Evolutionary conservation across 53 echinoderm and acorn worm genomes (phyloP), one percentile per base, ranked within the genome.

Genomic region (Henricia sp.): DNA sequence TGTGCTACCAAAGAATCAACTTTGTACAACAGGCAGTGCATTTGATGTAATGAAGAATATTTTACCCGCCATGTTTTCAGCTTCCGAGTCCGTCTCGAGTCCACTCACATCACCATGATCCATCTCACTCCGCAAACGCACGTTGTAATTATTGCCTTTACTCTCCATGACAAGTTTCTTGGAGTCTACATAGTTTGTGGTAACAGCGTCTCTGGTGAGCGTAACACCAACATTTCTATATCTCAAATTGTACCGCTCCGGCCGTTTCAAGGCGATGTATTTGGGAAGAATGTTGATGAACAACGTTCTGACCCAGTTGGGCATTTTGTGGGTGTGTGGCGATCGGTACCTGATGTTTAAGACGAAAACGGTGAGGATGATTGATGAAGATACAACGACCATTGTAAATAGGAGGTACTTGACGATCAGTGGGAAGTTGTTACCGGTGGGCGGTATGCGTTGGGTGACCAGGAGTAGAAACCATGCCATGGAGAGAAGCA

Each of bases 331-430:
- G 24, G 91, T 89, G 59, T 89, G 71, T 1, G 97, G 93, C 30
- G 90, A 92, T 10, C 94, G 85, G 46, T 91, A 84, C 16, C 91
- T 72, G 37, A 97, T 92, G 74, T 97, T 94, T 5, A 97, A 82
- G 14, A 97, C 87, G 43, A 88, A 85, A 17, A 94, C 94, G 37
- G 94, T 97, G 17, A 92, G 74, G 12, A 93, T 74, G 17, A 97
- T 92, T 26, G 94, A 94, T 11, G 93, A 90, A 38, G 91, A 76
- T 25, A 97, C 97, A 28, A 97, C 83, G 26, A 89, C 71, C 88
- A 94, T 92, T 27, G 97, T 94, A 65, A 97, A 97, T 5, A 91
- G 56, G 17, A 97, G 88, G 70, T 97, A 97, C 65, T 97, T 94
- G 24, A 94, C 94, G 33, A 97, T 97, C 13, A 97, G 90, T 14